Conservation (phyloP, 2,797 vertebrate species). For the Phalloptychus januarius region DNA sequence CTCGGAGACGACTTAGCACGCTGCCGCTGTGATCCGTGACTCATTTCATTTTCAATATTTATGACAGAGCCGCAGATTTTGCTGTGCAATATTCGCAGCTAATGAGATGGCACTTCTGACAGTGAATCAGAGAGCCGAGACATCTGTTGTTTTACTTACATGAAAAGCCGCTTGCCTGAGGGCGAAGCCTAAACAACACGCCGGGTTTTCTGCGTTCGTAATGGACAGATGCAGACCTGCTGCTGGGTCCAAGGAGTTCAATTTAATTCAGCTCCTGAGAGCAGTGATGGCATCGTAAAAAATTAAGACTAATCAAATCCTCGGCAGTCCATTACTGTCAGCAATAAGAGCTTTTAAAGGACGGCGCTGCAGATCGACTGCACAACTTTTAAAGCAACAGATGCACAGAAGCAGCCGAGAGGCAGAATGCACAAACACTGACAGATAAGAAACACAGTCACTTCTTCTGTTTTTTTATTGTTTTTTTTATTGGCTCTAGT, state of each 20-base stretch:
- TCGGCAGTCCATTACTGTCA: conserved; percentile 43
- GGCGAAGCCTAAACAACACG: conserved; percentile 18
- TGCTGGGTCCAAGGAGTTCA: neutral
- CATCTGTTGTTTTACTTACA: conserved; percentile 28
- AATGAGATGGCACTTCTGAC: conserved; percentile 30
- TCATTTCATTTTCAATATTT: conserved; percentile 61
- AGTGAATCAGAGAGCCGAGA: conserved; percentile 25
- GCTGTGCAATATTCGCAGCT: conserved; percentile 34
- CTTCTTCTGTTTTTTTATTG: neutral
- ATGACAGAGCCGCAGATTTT: conserved; percentile 47
- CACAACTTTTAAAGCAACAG: conserved; percentile 18
- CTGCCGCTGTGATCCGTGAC: conserved; percentile 59
- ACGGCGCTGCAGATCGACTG: conserved; percentile 22
- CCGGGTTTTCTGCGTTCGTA: conserved; percentile 8
- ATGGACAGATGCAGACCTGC: conserved; percentile 9
- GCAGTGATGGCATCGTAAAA: conserved; percentile 29
- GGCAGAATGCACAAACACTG: neutral
- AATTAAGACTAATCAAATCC: conserved; percentile 37
- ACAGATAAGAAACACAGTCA: neutral
- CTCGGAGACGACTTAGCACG: conserved; percentile 63
- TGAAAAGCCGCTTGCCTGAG: conserved; percentile 17
- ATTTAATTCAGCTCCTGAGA: neutral
- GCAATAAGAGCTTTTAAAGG: conserved; percentile 47
- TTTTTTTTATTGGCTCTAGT: too few relatives aligned
- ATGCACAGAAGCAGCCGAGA: conserved; percentile 23